Percentiles rank a stretch among this genome's conserved stretches.
Conservation (phyloP, 2,888 invertebrate species). For the Beris chalybata region DNA sequence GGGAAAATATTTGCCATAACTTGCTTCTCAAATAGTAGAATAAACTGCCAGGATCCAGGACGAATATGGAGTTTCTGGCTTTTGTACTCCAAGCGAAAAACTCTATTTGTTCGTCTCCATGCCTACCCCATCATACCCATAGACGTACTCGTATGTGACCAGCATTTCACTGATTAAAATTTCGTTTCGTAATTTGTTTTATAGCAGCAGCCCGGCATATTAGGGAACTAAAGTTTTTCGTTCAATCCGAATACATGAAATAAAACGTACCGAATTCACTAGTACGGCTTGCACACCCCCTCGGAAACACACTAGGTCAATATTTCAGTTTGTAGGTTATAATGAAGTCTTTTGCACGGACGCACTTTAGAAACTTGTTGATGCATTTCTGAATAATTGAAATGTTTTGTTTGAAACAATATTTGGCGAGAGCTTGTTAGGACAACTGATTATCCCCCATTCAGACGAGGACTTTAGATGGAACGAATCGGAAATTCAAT, state of each 20-base stretch:
- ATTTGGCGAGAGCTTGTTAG: not conserved
- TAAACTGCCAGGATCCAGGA: not conserved
- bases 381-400: constrained; percentile 17
- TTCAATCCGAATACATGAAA: no score
- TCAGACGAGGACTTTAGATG: no score
- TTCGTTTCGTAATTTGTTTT: constrained; percentile 4
- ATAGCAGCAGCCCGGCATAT: not conserved
- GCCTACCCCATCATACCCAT: no score
- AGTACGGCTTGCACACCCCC: no score
- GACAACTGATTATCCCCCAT: no score
- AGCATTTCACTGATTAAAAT: constrained; percentile 19
- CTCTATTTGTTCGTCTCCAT: constrained; percentile 2
- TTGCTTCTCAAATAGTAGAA: constrained; percentile 4
- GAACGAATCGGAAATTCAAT: no score
- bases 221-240: not conserved
- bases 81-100: constrained; percentile 1
- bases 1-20: constrained; percentile 23
- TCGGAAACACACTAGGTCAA: constrained; percentile 7
- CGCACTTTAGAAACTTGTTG: constrained; percentile 17
- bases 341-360: constrained; percentile 20
- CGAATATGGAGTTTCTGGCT: not conserved
- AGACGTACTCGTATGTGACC: not conserved
- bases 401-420: constrained; percentile 15
- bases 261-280: not conserved
- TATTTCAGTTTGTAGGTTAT: constrained; percentile 4